Evolutionary conservation across 2,113 vertebrate species (phyloP), one percentile per base, ranked within the genome.

Genomic region (Burhinus bistriatus): DNA sequence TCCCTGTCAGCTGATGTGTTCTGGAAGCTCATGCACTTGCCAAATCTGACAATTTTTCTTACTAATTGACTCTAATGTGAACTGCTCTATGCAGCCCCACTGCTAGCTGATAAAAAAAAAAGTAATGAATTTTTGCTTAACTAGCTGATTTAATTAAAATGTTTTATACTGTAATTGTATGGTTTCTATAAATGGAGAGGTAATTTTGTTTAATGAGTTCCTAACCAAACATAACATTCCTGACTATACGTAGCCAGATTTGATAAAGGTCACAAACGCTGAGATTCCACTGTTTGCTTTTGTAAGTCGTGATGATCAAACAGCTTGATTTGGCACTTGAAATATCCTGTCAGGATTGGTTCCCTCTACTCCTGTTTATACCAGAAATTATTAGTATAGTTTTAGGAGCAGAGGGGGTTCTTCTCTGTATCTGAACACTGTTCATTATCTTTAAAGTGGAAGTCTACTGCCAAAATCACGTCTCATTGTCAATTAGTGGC

Each of bases 81-180:
- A 55, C 65, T 23, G 52, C 55, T 93, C 70, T 76, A 49, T 91
- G 89, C 95, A 90, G 86, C 73, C 66, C 96, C 82, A 75, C 88
- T n/a, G 52, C 91, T 92, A 90, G 93, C 83, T 62, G 75, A 89
- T 83, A 89, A 94, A 82, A 73, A 30, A 76, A 42, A 83, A 88
- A 55, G 77, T 75, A 91, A 91, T 92, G 90, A 89, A 85, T 97
- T 97, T 95, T 96, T 92, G 84, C 95, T 93, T 97, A 91, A 97
- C 95, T 97, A 94, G 91, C 96, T 94, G 92, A 96, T 97, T 97
- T 98, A 97, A 97, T 97, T 97, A 95, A 96, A 97, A 97, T 95
- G 93, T 95, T 96, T 97, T 97, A 93, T 96, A 91, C 88, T 87
- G 91, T 87, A 92, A 95, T 97, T 95, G 93, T 83, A 88, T 89